Conservation (phyloP, 2,113 vertebrate genomes). For the Odontesthes bonariensis region DNA sequence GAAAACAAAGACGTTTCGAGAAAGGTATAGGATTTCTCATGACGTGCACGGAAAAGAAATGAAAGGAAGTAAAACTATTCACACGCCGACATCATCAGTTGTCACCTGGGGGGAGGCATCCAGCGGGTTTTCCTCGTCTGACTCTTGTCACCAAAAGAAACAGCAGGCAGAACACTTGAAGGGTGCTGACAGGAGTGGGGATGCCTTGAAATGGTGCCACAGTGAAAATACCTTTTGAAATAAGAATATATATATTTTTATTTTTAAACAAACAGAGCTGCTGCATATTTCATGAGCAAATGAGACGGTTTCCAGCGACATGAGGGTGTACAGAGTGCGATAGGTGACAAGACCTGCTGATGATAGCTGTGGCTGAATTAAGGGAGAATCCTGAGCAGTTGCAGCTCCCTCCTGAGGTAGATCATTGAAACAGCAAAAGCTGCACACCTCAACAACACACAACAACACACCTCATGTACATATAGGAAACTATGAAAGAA, state of each 20-base stretch:
- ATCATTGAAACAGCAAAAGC: conserved; percentile 62
- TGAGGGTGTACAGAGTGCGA: conserved; percentile 23
- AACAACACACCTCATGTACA: not conserved
- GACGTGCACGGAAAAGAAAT: not conserved
- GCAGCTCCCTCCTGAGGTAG: conserved; percentile 81
- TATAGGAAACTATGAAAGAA: not conserved
- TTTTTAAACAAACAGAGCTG: conserved; percentile 2
- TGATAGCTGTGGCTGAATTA: conserved; percentile 23
- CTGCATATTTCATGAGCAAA: not conserved
- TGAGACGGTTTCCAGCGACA: no score
- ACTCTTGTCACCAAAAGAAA: conserved; percentile 4
- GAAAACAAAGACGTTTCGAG: conserved; percentile 16
- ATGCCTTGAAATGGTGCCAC: no score
- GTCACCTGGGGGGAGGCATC: conserved; percentile 3
- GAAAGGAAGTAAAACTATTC: not conserved
- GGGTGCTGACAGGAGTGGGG: not conserved
- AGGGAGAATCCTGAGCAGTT: conserved; percentile 62
- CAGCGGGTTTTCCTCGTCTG: not conserved
- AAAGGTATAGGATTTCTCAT: conserved; percentile 2
- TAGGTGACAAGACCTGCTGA: conserved; percentile 50
- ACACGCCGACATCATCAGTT: not conserved
- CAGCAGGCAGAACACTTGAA: not conserved
- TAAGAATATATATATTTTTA: not conserved
- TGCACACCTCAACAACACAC: not conserved
- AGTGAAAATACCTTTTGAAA: no score